Conservation (phyloP, 2,888 invertebrate species). For the Agrilus mali region DNA sequence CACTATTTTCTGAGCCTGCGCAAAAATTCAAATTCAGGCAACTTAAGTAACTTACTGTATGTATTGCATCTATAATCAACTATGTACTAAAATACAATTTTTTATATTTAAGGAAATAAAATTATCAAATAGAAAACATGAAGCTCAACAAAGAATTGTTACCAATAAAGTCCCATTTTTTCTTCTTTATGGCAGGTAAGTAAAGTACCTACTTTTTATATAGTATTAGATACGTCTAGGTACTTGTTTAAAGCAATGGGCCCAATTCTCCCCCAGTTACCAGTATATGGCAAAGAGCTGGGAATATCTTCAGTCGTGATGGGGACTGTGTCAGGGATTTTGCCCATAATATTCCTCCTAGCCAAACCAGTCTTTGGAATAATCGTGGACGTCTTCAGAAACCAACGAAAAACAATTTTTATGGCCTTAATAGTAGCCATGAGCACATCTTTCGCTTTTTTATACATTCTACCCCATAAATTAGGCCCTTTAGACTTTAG, state of each 20-base stretch:
- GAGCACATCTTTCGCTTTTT: constrained; percentile 52
- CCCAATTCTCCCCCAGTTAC: constrained; percentile 64
- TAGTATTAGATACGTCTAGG: neutral
- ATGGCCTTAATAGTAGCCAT: constrained; percentile 50
- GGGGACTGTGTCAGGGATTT: constrained; percentile 61
- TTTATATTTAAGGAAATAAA: too few relatives aligned
- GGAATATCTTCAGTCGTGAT: constrained; percentile 64
- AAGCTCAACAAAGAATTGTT: constrained; percentile 56
- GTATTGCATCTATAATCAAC: too few relatives aligned
- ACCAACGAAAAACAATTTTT: constrained; percentile 58
- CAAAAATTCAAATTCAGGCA: too few relatives aligned
- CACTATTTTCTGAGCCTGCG: too few relatives aligned
- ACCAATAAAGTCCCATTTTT: constrained; percentile 77
- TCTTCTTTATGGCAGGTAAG: constrained; percentile 80
- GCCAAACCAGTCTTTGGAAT: constrained; percentile 69
- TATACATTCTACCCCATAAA: constrained; percentile 50
- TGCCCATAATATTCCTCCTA: constrained; percentile 64
- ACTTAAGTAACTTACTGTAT: too few relatives aligned
- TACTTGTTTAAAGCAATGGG: constrained; percentile 54
- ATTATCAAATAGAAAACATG: constrained; percentile 19
- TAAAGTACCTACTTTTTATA: constrained; percentile 9
- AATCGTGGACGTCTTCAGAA: constrained; percentile 59
- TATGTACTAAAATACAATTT: too few relatives aligned
- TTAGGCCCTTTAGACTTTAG: neutral
- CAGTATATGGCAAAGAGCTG: constrained; percentile 65